Conservation (phyloP, 2,113 vertebrate genomes). For the Panthera leo region DNA sequence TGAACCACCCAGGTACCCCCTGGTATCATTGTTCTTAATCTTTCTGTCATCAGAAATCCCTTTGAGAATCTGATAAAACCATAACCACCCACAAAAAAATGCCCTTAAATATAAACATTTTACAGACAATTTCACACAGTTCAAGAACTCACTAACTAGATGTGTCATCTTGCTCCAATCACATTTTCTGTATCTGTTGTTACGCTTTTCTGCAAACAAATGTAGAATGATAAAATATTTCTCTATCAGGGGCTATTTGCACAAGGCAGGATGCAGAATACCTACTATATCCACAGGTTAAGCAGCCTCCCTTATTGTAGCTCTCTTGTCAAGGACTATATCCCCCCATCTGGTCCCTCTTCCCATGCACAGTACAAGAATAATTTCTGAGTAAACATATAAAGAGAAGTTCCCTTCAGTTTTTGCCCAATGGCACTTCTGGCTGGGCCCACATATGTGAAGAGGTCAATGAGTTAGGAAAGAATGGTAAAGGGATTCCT, state of each 20-base stretch:
- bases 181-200: not conserved
- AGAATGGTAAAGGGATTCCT: not conserved
- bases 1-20: no score
- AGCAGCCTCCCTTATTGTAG: not conserved
- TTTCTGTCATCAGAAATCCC: not conserved
- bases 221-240: not conserved
- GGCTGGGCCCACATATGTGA: not conserved
- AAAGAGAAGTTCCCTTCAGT: not conserved
- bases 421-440: not conserved
- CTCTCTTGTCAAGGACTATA: not conserved
- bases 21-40: not conserved
- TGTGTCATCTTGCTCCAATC: not conserved
- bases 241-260: not conserved
- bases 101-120: not conserved
- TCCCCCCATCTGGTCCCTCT: not conserved
- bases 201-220: not conserved
- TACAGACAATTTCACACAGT: not conserved
- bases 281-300: not conserved
- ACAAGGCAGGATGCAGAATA: not conserved
- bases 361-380: not conserved
- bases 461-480: not conserved
- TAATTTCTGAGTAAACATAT: not conserved
- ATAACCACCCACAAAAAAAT: conserved; percentile 3
- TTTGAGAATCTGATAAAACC: not conserved
- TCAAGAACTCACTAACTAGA: not conserved